Conservation (phyloP, 2,797 vertebrate species). For the Galagoides demidoff region DNA sequence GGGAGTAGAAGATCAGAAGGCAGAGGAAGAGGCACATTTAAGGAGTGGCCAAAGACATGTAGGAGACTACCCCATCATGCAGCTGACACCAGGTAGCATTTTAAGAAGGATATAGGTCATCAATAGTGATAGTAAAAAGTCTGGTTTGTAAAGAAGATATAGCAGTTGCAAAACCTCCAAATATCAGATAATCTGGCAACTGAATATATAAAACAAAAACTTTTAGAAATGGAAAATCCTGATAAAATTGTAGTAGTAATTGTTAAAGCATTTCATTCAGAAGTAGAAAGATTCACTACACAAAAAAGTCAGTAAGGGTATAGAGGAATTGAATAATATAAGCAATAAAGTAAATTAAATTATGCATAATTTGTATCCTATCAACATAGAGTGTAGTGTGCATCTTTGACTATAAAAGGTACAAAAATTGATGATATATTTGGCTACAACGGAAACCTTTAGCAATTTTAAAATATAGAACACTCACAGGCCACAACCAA, state of each 20-base stretch:
- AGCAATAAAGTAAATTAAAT: neutral
- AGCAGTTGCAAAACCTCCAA: neutral
- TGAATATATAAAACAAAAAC: neutral
- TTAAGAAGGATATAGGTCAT: neutral
- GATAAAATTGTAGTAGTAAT: neutral
- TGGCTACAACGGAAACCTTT: neutral
- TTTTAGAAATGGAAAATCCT: neutral
- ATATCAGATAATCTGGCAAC: neutral
- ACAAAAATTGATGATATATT: neutral
- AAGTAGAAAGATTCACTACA: neutral
- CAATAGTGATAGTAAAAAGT: neutral
- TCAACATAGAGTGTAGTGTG: neutral
- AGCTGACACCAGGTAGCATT: neutral
- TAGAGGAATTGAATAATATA: neutral
- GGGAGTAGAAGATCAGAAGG: neutral
- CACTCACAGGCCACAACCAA: neutral
- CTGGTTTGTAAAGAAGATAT: neutral
- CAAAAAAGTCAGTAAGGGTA: neutral
- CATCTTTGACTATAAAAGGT: neutral
- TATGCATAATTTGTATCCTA: neutral
- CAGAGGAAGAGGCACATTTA: neutral
- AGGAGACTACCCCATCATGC: neutral
- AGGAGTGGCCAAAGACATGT: neutral
- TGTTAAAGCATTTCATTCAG: neutral
- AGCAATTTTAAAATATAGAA: neutral